Base-by-base conservation (phyloP, 2,888 invertebrate species). In the Alcis repandata region DNA sequence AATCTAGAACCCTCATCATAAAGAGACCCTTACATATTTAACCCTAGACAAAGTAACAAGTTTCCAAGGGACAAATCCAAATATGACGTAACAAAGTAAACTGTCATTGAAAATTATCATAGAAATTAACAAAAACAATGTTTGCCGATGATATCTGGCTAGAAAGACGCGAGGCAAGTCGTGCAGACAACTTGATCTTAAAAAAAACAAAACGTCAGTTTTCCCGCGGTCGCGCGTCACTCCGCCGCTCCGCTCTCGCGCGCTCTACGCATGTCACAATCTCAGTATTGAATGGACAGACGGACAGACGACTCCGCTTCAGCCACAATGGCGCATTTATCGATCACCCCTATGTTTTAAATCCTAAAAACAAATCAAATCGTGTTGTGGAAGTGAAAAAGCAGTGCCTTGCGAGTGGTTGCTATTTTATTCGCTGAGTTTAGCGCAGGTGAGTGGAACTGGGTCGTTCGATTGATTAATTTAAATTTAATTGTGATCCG, bases 211-310 rank as follows among this genome's bases (percentile, higher is more conserved):
- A 84, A 87, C 83, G 88, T 89, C 89, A 89, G 68, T 17, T 38
- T 82, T 90, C 91, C 89, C 91, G 91, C 91, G 45, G 15, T 13
- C 48, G 82, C 70, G 79, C 78, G 80, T 76, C 72, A 71, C 59
- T 40, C 9, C 13, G 57, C 71, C 43, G 45, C 69, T 69, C 67
- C 76, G 20, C 6, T 13, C 22, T 20, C 79, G 72, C 76, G 72
- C 76, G 76, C 72, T 82, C 71, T 90, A 90, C 92, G 91, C 92
- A 92, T 91, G 91, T 80, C 86, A 84, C 80, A 32, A 75, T 78
- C 74, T 67, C 85, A 86, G 89, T 90, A 91, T 90, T 89, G 89
- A 91, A 91, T 91, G 87, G 82, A 79, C 81, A 78, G 80, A 74
- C 84, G 79, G 75, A 71, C 77, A 22, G 57, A 74, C 74, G 78